Conservation (phyloP, 2,797 vertebrate species). For the Myotis findleyi region DNA sequence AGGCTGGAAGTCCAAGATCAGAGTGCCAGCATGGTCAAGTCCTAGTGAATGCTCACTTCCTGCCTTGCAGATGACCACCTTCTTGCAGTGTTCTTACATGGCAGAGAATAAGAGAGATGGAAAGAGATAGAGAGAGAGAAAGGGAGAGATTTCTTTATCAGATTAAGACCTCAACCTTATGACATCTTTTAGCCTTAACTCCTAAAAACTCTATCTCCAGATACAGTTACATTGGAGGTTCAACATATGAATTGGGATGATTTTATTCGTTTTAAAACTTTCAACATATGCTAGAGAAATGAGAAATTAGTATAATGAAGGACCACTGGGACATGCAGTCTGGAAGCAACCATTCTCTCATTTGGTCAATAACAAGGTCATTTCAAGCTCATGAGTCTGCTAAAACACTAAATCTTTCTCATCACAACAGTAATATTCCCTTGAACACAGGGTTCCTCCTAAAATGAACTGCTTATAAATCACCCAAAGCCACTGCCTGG, state of each 20-base stretch:
- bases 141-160: not conserved
- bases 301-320: not conserved
- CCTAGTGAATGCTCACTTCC: not conserved
- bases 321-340: not conserved
- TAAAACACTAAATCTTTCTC: not conserved
- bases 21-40: not conserved
- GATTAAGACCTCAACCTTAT: not conserved
- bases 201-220: not conserved
- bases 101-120: too few relatives aligned
- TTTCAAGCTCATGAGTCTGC: not conserved
- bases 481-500: not conserved
- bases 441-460: not conserved
- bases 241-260: not conserved
- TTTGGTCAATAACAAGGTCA: constrained; percentile 2
- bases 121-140: not conserved
- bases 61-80: not conserved
- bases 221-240: not conserved
- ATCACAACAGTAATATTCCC: not conserved
- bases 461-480: constrained; percentile 18
- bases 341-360: not conserved
- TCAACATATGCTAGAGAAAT: constrained; percentile 16
- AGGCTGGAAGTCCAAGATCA: not conserved
- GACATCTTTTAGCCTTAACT: not conserved
- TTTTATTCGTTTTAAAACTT: constrained; percentile 33
- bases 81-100: not conserved